Base-by-base conservation (phyloP, 2,888 invertebrate genomes). In the Spilarctia lutea region DNA sequence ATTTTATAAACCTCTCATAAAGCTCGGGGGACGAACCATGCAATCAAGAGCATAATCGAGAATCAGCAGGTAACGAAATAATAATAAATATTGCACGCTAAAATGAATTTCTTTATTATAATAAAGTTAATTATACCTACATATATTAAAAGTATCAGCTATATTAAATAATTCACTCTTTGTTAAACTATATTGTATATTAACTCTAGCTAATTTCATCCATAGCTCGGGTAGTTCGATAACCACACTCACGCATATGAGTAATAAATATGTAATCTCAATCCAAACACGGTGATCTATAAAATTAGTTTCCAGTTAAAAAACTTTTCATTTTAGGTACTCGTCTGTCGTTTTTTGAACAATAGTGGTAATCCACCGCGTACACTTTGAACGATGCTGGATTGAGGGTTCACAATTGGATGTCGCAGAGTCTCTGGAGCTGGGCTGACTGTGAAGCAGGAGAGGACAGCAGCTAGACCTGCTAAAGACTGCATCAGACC, bases 351-450 rank as follows among this genome's bases (percentile, higher is more conserved):
- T 27, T 60, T 48, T 18, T 42, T 20, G 48, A 74, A 74, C 27
- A 67, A 33, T 3, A 75, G 65, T 24, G 75, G 75, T 30, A 75
- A 33, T 20, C 75, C 75, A 8, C 24, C 39, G 0, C 18, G 33
- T 7, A 75, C 27, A 24, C 67, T 71, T 35, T 75, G 75, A 4
- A 71, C 68, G 10, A 75, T 20, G 71, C 71, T 71, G 11, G 52
- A 52, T 33, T 48, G 33, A 1, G 82, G 76, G 30, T 85, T 80
- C 0, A 84, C 71, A 2, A 75, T 11, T 3, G 82, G 82, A 39
- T 74, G n/a, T 30, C 69, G 66, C 16, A 68, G 35, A 0, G 75
- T 77, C 16, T 76, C 73, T 7, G 82, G 69, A 2, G 68, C 68
- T 11, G 68, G 68, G 42, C 27, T 20, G 20, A 68, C 68, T 30